A percentile compares a stretch with the other conserved stretches of the same genome.
Evolutionary conservation across 2,888 invertebrate genomes (phyloP).

Genomic region (Cephalotes varians): DNA sequence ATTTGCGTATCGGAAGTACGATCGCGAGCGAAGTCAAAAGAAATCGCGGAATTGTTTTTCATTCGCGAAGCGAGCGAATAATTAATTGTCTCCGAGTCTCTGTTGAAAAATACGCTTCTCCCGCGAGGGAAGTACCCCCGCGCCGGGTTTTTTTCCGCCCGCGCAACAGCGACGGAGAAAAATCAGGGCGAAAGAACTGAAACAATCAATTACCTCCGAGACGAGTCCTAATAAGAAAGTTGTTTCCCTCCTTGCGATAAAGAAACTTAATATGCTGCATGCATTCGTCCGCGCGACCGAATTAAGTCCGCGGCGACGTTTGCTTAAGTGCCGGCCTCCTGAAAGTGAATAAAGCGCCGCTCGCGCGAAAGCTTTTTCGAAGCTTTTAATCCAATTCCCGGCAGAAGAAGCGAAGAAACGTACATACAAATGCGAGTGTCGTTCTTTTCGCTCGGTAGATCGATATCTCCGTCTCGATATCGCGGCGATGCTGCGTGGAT

Average conservation of each 20-base stretch:
- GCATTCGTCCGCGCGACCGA: conserved; percentile 16
- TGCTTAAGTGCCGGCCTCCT: conserved; percentile 17
- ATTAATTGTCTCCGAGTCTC: conserved; percentile 54
- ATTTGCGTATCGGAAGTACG: conserved; percentile 31
- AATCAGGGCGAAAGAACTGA: conserved; percentile 42
- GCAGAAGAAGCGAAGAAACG: neutral
- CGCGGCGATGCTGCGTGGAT: conserved; percentile 3
- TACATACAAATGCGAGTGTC: neutral
- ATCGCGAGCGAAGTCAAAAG: conserved; percentile 31
- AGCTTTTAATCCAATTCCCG: conserved; percentile 17
- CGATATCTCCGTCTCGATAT: conserved; percentile 52
- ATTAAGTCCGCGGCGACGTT: conserved; percentile 36
- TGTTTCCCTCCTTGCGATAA: conserved; percentile 23
- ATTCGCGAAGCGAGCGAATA: conserved; percentile 45
- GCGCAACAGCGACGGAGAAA: conserved; percentile 11
- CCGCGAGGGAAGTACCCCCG: conserved; percentile 3
- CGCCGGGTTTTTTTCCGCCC: conserved; percentile 5
- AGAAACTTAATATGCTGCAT: conserved; percentile 41
- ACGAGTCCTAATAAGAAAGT: conserved; percentile 43
- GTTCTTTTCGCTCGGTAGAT: neutral
- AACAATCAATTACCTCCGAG: conserved; percentile 48
- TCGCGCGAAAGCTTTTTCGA: conserved; percentile 18
- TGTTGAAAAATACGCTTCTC: conserved; percentile 37
- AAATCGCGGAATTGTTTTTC: conserved; percentile 51
- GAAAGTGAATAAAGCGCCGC: neutral